Percentiles rank a stretch among this genome's conserved stretches.
phyloP scores from a whole-genome alignment of 2,113 vertebrate genomes.

The Corapipo altera region DNA sequence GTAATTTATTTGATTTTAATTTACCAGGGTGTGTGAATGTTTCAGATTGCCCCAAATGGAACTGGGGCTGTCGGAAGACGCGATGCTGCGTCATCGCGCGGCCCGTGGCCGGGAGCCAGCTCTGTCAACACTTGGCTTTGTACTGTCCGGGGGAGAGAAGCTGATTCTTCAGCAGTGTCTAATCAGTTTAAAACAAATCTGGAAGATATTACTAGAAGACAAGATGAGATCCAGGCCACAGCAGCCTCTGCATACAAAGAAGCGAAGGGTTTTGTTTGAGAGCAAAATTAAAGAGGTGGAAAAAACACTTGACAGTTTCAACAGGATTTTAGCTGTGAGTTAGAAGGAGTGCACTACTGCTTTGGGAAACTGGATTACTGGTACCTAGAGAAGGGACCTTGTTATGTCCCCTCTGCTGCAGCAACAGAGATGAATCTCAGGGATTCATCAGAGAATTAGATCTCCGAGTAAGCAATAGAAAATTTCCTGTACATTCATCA shows the following conservation, averaged over 20 bases:
- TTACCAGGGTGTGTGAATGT: not conserved
- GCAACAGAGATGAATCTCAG: not conserved
- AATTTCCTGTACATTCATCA: not conserved
- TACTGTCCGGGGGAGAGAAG: conserved; percentile 76
- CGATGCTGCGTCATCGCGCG: conserved; percentile 50
- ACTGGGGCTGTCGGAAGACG: conserved; percentile 32
- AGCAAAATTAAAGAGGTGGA: conserved; percentile 67
- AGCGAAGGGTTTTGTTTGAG: conserved; percentile 64
- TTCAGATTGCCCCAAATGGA: conserved; percentile 54
- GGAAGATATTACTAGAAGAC: conserved; percentile 80
- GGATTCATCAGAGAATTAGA: no score
- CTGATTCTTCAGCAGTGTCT: conserved; percentile 78
- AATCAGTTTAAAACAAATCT: conserved; percentile 82
- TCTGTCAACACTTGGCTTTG: conserved; percentile 78
- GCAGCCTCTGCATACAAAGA: conserved; percentile 65
- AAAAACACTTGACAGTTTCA: conserved; percentile 63
- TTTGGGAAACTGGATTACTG: conserved; percentile 39
- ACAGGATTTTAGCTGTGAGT: conserved; percentile 34
- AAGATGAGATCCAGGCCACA: conserved; percentile 78
- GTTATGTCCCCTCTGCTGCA: not conserved
- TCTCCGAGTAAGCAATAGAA: not conserved
- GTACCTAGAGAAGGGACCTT: not conserved
- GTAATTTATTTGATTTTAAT: conserved; percentile 27
- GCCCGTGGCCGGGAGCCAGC: conserved; percentile 72
- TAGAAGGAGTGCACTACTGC: conserved; percentile 36